Conservation (phyloP, 2,113 vertebrate genomes). For the Solenodon paradoxus region DNA sequence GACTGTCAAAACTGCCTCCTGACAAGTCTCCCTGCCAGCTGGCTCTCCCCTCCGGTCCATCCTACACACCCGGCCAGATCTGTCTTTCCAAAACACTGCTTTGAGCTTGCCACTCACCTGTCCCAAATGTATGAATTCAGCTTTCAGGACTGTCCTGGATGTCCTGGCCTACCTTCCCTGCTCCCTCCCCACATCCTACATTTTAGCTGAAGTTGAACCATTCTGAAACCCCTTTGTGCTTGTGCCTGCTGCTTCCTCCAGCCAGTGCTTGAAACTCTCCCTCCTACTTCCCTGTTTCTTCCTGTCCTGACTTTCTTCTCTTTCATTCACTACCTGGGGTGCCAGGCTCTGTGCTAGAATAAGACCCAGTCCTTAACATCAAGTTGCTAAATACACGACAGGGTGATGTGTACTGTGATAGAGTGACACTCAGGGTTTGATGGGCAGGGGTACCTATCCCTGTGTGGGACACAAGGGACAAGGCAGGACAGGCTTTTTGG, state of each 20-base stretch:
- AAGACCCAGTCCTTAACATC: not conserved
- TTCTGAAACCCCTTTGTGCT: not conserved
- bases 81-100: constrained; percentile 3
- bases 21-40: constrained; percentile 20
- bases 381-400: not conserved
- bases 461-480: not conserved
- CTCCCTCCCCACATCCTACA: not conserved
- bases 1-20: constrained; percentile 57
- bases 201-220: not conserved
- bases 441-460: not conserved
- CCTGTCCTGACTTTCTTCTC: constrained; percentile 3
- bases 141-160: not conserved
- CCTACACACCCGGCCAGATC: constrained; percentile 15
- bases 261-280: not conserved
- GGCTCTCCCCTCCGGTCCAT: not conserved
- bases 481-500: not conserved
- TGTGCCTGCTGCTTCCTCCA: not conserved
- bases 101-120: not conserved
- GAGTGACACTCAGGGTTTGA: not conserved
- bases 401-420: not conserved
- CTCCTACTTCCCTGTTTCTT: not conserved
- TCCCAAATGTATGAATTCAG: not conserved
- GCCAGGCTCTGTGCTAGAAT: not conserved
- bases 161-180: not conserved
- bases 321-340: not conserved